Conservation (phyloP, 2,797 vertebrate species). For the Scolopax bukidnonensis region DNA sequence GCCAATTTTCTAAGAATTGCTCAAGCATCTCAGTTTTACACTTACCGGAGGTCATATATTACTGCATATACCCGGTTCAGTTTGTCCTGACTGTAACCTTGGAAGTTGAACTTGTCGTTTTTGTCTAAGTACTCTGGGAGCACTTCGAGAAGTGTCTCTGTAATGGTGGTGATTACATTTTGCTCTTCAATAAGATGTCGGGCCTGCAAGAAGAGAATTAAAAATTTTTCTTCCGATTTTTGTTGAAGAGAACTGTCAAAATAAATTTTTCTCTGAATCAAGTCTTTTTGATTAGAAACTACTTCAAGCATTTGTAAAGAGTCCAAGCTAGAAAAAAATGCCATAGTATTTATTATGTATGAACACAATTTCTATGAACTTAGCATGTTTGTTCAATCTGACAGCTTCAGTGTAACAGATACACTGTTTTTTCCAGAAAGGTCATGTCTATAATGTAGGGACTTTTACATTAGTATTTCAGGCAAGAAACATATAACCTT, state of each 20-base stretch:
- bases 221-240: background rate
- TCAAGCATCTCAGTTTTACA: background rate
- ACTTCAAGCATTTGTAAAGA: background rate
- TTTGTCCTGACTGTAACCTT: constrained; percentile 94
- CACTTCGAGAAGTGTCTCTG: constrained; percentile 91
- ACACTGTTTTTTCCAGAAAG: background rate
- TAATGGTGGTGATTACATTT: constrained; percentile 91
- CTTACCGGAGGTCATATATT: constrained; percentile 95
- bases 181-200: constrained; percentile 94
- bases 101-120: constrained; percentile 94
- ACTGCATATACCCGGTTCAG: constrained; percentile 90
- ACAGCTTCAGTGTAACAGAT: background rate
- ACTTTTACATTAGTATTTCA: background rate
- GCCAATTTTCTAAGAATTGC: background rate
- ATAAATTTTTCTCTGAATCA: background rate
- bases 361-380: background rate
- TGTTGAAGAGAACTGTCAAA: background rate
- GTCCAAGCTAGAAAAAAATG: background rate
- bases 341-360: background rate
- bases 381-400: background rate
- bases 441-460: background rate
- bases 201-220: constrained; percentile 78
- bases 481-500: background rate
- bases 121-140: constrained; percentile 90
- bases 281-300: background rate